Evolutionary conservation across 2,113 vertebrate genomes (phyloP).

Genomic region (Rallus limicola): DNA sequence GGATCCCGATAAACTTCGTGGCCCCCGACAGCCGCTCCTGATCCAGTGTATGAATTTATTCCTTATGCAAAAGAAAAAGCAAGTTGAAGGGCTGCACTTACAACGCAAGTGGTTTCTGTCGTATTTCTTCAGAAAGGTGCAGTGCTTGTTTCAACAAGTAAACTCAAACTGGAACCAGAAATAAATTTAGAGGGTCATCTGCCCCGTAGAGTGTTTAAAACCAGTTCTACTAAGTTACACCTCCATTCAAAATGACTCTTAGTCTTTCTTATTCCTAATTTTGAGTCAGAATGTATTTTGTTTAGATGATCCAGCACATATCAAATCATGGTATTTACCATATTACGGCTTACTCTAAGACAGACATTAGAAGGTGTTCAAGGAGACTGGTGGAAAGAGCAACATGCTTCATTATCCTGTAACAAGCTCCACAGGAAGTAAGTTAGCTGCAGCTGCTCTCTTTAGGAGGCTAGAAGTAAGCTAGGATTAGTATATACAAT

Average conservation of each 20-base stretch:
- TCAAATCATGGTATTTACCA: not conserved
- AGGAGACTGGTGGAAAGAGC: not conserved
- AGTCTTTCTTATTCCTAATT: not conserved
- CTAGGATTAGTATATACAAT: not conserved
- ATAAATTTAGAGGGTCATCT: not conserved
- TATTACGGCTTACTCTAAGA: not conserved
- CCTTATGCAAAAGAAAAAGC: slow-evolving; percentile 79
- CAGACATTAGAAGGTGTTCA: not conserved
- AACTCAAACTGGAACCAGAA: not conserved
- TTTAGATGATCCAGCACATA: not conserved
- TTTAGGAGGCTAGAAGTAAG: not conserved
- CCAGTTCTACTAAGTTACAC: not conserved
- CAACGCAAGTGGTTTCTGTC: not conserved
- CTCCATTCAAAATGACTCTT: not conserved
- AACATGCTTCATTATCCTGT: not conserved
- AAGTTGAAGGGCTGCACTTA: slow-evolving; percentile 5
- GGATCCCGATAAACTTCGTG: slow-evolving; percentile 87
- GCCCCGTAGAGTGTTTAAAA: not conserved
- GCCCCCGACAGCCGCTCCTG: slow-evolving; percentile 82
- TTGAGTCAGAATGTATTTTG: not conserved
- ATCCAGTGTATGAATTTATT: slow-evolving; percentile 89
- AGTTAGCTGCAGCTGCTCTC: not conserved
- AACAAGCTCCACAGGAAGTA: not conserved
- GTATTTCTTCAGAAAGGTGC: slow-evolving; percentile 15
- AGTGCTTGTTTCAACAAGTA: slow-evolving; percentile 16